Conservation (phyloP, 2,797 vertebrate species). For the Columba guinea region DNA sequence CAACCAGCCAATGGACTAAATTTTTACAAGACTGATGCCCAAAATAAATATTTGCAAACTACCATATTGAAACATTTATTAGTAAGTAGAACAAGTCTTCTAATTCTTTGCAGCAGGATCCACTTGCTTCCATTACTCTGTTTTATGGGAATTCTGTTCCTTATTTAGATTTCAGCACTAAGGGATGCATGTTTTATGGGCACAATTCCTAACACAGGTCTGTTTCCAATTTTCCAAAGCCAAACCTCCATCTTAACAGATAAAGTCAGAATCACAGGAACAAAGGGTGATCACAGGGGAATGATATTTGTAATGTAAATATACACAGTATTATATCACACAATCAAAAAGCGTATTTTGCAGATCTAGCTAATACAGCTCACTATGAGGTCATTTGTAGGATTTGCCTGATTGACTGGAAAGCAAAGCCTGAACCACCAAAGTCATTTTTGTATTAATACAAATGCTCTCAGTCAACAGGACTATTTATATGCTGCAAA, state of each 20-base stretch:
- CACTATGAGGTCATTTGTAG: neutral
- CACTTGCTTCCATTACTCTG: neutral
- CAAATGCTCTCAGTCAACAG: neutral
- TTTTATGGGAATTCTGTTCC: slow-evolving; percentile 22
- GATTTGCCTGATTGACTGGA: neutral
- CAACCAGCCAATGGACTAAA: neutral
- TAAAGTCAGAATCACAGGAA: neutral
- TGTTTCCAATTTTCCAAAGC: slow-evolving; percentile 18
- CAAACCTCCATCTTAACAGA: slow-evolving; percentile 1
- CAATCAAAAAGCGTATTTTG: neutral
- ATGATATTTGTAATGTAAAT: neutral
- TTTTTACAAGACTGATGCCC: neutral
- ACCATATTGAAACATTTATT: neutral
- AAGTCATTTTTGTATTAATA: neutral
- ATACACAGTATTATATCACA: neutral
- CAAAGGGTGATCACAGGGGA: neutral
- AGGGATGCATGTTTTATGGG: neutral
- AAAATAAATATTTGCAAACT: slow-evolving; percentile 21
- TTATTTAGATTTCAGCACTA: neutral
- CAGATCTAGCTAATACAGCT: neutral
- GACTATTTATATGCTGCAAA: neutral
- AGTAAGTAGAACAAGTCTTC: neutral
- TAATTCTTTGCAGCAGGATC: neutral
- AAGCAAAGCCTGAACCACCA: neutral
- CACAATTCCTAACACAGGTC: neutral